Evolutionary conservation across 2,797 vertebrate genomes (phyloP), one percentile per base, ranked within the genome.

Genomic region (Novumbra hubbsi): DNA sequence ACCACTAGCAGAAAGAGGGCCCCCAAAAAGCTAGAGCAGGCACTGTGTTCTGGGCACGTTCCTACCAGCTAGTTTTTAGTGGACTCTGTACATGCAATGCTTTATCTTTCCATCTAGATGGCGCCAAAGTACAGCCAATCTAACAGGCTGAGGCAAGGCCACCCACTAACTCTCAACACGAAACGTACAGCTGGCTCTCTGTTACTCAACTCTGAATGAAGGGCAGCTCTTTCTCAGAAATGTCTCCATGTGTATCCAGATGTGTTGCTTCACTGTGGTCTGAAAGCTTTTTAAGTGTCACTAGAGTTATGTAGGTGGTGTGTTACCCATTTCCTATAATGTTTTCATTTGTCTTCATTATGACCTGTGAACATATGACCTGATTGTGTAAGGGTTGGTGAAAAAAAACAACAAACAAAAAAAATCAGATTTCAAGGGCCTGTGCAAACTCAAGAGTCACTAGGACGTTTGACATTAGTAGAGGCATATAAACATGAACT

Each of bases 91-190:
- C 64, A 19, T 78, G 72, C 9, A 4, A 8, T 78, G 80, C 9
- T 32, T 0, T 0, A 11, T 68, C 0, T 70, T 15, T 76, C 80
- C 87, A 48, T 81, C 60, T 17, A 84, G 83, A 71, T 82, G 84
- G 80, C 80, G 77, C 50, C 75, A 83, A 24, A 50, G 16, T 11
- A 5, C 48, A 17, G 49, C 45, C 28, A 28, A 30, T 70, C 68
- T 17, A 63, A 27, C 24, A 52, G 1, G 19, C 15, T 11, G 12
- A 28, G 27, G 14, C 21, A 28, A 30, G 15, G 62, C 28, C 24
- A 30, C 27, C 14, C 24, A 30, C 27, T 30, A 28, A 32, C 28
- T 17, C 62, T 17, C 28, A 28, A 19, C 24, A 21, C 21, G 6
- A 19, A n/a, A 19, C 52, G 21, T 21, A 57, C 52, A 21, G 52